A percentile compares a stretch with the other conserved stretches of the same genome.
phyloP scores from a whole-genome alignment of 2,113 vertebrate species.

The Petaurus breviceps region DNA sequence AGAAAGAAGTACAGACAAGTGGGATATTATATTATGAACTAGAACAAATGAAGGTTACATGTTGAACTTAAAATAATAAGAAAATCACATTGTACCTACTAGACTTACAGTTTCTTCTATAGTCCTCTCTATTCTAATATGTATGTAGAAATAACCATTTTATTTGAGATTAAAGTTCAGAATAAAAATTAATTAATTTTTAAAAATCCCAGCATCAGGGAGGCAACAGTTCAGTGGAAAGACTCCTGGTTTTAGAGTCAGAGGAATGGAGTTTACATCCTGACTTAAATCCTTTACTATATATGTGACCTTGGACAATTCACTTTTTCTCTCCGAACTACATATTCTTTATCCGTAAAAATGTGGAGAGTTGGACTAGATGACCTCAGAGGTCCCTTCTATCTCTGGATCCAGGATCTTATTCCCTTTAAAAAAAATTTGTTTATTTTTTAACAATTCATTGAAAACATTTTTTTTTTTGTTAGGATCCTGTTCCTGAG shows the following conservation, averaged over 20 bases:
- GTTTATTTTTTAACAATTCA: background rate
- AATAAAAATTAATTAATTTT: background rate
- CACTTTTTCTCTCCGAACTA: background rate
- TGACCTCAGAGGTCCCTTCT: background rate
- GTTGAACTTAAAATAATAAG: background rate
- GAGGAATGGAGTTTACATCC: background rate
- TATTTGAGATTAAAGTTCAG: background rate
- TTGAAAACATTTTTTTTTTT: background rate
- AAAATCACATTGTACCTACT: background rate
- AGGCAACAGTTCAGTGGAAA: background rate
- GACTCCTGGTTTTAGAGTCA: background rate
- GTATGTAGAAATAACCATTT: background rate
- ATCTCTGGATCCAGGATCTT: background rate
- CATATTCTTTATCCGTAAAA: background rate
- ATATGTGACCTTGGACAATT: background rate
- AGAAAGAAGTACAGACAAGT: background rate
- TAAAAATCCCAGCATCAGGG: background rate
- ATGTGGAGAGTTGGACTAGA: background rate
- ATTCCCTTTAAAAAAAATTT: background rate
- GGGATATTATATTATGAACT: background rate
- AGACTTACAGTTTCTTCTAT: background rate
- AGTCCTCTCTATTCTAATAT: background rate
- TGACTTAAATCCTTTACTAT: background rate
- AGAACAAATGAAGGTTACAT: background rate
- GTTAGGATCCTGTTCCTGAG: background rate